Evolutionary conservation across 64 coral and sea anemone species (phyloP), one percentile per base, ranked within the genome.

Genomic region (Pachyseris speciosa): DNA sequence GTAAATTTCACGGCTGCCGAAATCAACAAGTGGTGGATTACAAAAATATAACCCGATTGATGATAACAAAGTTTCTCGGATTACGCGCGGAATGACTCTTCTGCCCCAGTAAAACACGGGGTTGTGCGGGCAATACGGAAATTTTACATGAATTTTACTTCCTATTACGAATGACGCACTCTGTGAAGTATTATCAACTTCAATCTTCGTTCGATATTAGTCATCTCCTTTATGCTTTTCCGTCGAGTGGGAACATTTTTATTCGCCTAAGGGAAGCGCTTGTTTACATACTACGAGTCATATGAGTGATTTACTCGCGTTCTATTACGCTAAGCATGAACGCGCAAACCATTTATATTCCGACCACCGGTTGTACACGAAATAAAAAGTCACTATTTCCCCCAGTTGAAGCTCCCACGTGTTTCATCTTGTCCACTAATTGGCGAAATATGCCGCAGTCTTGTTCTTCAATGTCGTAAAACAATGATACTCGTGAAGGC

Each of bases 401-500:
- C n/a, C 78, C 78, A 68, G 69, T 77, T 74, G 53, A 84, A 80
- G 65, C 49, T 75, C 85, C 95, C 95, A 96, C 95, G 95, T 96
- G 95, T 83, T 75, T 49, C 57, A 42, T 53, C 59, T 66, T 59
- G 63, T 84, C 89, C 80, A 72, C 64, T 96, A 89, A 96, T 89
- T 89, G 90, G 95, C 84, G 86, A 96, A 86, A 85, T 68, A 80
- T 84, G 70, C 64, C 75, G 83, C 79, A 80, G 76, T 83, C 86
- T 58, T 81, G 91, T 88, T 93, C 73, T 86, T 90, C 69, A 60
- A 84, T 93, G 88, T 92, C 89, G 81, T 86, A 61, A 93, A 90
- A 90, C 93, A 94, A 92, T 89, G 91, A 96, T 96, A 86, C 65
- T 87, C 68, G 95, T 90, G 78, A 90, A 93, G 84, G 51, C 83